These are phyloP conservation scores for Coptodon rendalli DNA, from an alignment of 2,113 vertebrate genomes.

Conservation along the genomic window DNA sequence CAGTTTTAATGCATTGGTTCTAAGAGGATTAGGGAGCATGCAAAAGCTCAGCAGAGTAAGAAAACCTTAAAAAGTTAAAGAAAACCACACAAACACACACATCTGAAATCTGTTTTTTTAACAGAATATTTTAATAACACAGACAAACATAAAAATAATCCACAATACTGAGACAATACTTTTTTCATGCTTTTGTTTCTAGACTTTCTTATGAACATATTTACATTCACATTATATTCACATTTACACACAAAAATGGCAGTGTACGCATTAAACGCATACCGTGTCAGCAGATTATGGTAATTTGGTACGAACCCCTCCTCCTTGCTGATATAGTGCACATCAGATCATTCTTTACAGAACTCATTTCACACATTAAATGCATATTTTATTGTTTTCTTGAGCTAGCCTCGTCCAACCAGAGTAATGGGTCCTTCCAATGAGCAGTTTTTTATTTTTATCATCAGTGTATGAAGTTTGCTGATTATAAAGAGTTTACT, in stretches of 20 bases:
- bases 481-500: neutral
- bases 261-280: constrained; percentile 39
- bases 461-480: neutral
- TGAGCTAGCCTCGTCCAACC: constrained; percentile 11
- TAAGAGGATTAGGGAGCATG: neutral
- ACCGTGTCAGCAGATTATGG: constrained; percentile 17
- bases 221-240: constrained; percentile 50
- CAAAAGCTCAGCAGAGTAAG: neutral
- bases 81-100: neutral
- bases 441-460: neutral
- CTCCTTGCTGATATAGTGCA: constrained; percentile 62
- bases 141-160: constrained; percentile 53
- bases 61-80: neutral
- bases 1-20: neutral
- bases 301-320: constrained; percentile 61
- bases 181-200: constrained; percentile 8
- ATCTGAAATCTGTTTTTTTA: neutral
- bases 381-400: constrained; percentile 4
- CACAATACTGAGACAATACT: constrained; percentile 42
- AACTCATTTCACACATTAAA: neutral
- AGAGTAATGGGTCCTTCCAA: neutral
- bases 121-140: constrained; percentile 54
- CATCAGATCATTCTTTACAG: constrained; percentile 21
- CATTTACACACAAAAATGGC: constrained; percentile 50
- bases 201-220: constrained; percentile 70